Base-by-base conservation (phyloP, 2,797 vertebrate species). In the Rhyacichthys aspro region DNA sequence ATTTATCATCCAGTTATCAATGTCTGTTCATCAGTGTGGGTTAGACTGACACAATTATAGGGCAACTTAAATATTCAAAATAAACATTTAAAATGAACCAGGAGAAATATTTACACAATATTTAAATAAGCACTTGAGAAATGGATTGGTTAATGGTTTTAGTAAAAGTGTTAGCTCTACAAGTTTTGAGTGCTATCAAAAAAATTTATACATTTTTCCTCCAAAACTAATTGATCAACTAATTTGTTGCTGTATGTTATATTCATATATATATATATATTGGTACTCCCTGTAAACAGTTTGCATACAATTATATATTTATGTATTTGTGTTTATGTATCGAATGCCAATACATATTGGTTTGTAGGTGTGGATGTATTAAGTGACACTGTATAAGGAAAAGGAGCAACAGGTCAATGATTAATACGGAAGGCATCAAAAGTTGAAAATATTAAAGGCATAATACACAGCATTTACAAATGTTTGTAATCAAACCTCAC, bases 61-160 rank as follows among this genome's bases (percentile, higher is more conserved):
- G 18, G 18, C 16, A 9, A 17, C 9, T 38, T 12, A 44, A 44
- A 44, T 44, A 7, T 18, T 50, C 48, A 28, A 54, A 28, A 54
- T 41, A 28, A 28, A 52, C 10, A 38, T 52, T 48, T 8, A 15
- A 11, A 49, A 15, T 17, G n/a, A 9, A 10, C 8, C 5, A 36
- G 36, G 47, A 11, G 47, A 15, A 49, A 50, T 36, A 36, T 34
- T 36, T 11, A 16, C n/a, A 52, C 16, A 11, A 10, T n/a, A n/a
- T n/a, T 16, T 50, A 1, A 50, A 11, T 10, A 54, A 12, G 17
- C 36, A 19, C 11, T 14, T 16, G 7, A 8, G 34, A 18, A 52
- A 54, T 54, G 18, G 16, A 53, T 53, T 53, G 12, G 11, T 53
- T 38, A 14, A 53, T 37, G 37, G 17, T 54, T 39, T 41, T 54